A percentile compares a stretch with the other conserved stretches of the same genome.
These are phyloP conservation scores for Grammomys surdaster DNA, from an alignment of 2,113 vertebrate genomes.

Conservation along the genomic window DNA sequence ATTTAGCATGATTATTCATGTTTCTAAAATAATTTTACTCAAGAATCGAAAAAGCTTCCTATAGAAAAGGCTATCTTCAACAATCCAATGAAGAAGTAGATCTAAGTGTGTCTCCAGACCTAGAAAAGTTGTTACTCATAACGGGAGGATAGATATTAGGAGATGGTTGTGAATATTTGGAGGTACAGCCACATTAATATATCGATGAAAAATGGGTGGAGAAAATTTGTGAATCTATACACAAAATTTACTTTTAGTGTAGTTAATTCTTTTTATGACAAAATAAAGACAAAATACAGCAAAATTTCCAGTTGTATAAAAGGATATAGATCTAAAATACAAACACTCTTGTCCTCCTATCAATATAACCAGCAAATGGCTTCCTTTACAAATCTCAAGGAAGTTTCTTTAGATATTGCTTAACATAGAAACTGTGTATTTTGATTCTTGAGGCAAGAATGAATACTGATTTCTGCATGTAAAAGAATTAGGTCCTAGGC, in stretches of 20 bases:
- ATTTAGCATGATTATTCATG: background rate
- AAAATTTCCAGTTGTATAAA: background rate
- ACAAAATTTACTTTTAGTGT: background rate
- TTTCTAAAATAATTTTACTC: background rate
- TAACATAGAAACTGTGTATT: background rate
- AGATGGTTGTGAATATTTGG: background rate
- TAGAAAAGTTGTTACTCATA: background rate
- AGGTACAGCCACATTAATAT: background rate
- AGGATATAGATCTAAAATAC: background rate
- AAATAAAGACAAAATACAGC: background rate
- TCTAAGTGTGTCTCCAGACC: background rate
- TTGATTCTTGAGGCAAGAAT: background rate
- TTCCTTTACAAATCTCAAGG: background rate
- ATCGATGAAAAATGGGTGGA: background rate
- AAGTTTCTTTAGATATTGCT: background rate
- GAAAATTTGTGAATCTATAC: background rate
- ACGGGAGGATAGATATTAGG: background rate
- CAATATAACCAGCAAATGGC: background rate
- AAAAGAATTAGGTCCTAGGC: constrained; percentile 52
- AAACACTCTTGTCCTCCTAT: background rate
- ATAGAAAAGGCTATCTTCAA: background rate
- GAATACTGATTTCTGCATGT: background rate
- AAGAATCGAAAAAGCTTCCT: background rate
- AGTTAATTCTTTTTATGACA: background rate
- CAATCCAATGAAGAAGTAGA: background rate